These are phyloP conservation scores for Drosophila nigrodunni DNA, from an alignment of 1,140 invertebrate species.

Conservation along the genomic window DNA sequence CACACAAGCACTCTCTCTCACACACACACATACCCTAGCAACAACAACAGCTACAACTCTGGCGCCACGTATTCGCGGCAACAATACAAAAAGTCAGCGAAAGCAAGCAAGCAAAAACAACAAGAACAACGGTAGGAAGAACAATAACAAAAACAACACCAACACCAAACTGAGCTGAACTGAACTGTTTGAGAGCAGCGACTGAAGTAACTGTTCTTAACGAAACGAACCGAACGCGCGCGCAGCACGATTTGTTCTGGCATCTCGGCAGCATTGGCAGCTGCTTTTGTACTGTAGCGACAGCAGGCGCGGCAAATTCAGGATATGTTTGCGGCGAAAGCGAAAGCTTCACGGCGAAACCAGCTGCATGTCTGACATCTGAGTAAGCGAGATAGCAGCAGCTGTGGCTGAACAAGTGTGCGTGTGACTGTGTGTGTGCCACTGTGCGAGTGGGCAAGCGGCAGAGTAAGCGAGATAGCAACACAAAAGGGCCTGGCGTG, in stretches of 20 bases:
- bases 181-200: neutral
- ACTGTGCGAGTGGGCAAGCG: neutral
- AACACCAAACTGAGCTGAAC: neutral
- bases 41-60: constrained; percentile 16
- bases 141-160: constrained; percentile 16
- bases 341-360: constrained; percentile 45
- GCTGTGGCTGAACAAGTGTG: neutral
- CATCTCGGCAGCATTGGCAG: constrained; percentile 39
- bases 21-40: constrained; percentile 7
- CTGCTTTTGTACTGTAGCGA: constrained; percentile 57
- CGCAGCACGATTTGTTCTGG: constrained; percentile 79
- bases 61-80: constrained; percentile 23
- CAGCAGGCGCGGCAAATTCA: constrained; percentile 3
- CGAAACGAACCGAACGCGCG: constrained; percentile 76
- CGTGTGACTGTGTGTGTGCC: neutral
- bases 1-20: constrained; percentile 19
- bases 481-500: constrained; percentile 34
- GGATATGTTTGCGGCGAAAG: constrained; percentile 35
- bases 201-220: constrained; percentile 15
- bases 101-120: constrained; percentile 18
- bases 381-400: constrained; percentile 14
- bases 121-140: constrained; percentile 1
- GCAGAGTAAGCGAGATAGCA: constrained; percentile 22
- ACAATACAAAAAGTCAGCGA: neutral
- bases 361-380: constrained; percentile 3